phyloP scores from a whole-genome alignment of 2,888 invertebrate genomes.

The Clusia tigrina region DNA sequence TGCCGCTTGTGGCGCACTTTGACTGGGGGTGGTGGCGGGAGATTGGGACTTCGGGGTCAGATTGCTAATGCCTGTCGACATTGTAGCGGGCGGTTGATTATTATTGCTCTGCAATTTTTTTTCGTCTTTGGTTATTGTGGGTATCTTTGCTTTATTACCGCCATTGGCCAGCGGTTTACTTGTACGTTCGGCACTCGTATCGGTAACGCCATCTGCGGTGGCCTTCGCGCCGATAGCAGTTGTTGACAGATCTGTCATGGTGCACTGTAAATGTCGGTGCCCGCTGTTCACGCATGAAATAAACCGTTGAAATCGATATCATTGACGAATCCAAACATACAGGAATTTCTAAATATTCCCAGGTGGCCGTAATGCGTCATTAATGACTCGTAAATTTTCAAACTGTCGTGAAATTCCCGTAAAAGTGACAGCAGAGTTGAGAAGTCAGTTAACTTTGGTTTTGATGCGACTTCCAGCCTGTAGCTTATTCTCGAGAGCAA shows the following conservation, averaged over 20 bases:
- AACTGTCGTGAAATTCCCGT: too few relatives aligned
- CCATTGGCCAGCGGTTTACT: constrained; percentile 50
- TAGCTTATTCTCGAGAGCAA: too few relatives aligned
- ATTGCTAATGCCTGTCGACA: constrained; percentile 9
- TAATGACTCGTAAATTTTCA: not conserved
- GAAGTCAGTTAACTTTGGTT: too few relatives aligned
- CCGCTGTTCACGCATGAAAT: constrained; percentile 34
- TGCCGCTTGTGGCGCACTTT: constrained; percentile 12
- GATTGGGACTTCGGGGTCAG: constrained; percentile 18
- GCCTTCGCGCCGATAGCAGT: constrained; percentile 14
- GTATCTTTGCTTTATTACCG: constrained; percentile 24
- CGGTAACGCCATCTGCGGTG: constrained; percentile 29
- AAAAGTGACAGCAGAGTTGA: too few relatives aligned
- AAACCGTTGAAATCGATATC: constrained; percentile 15
- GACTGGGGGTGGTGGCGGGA: constrained; percentile 13
- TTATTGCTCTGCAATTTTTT: constrained; percentile 43
- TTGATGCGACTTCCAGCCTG: too few relatives aligned
- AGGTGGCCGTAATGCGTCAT: not conserved
- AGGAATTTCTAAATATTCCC: not conserved
- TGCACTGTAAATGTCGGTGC: constrained; percentile 28
- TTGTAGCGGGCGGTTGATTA: constrained; percentile 33
- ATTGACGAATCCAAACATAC: constrained; percentile 8
- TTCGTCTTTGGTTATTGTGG: constrained; percentile 14
- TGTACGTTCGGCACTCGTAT: constrained; percentile 13
- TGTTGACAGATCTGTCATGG: constrained; percentile 53